Evolutionary conservation across 92 coral and sea anemone species (phyloP), one percentile per base, ranked within the genome.

Genomic region (Pocillopora grandis): DNA sequence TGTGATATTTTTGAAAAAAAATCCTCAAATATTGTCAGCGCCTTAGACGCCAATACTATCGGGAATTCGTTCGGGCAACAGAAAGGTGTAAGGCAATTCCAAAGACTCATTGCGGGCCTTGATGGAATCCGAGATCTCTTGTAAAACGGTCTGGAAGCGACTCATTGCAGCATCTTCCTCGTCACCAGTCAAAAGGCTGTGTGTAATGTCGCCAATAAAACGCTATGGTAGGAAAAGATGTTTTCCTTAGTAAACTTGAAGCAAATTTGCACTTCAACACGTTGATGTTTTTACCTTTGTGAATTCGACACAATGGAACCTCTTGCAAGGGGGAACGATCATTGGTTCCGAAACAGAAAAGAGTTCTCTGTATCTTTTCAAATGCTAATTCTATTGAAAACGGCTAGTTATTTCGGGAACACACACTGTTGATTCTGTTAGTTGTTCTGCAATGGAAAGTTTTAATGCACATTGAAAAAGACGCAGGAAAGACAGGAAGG

Each of bases 41-140:
- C 56, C 19, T 81, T 75, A 91, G 68, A 91, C 85, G 10, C 89
- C 89, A 37, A 89, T 91, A 58, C 89, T 79, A 52, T 80, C 82
- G 2, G 94, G 94, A 13, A 88, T 71, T 42, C 87, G 78, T 82
- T 91, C 94, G 12, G 94, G 94, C 36, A 91, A 87, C 69, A 91
- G 87, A 67, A 88, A 75, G 23, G 33, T 76, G 82, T 91, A 91
- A 19, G 94, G 94, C 59, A 88, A 79, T 49, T 79, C 85, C 76
- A 88, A 18, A 1, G 83, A 64, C 72, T 65, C 73, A 62, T 91
- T 91, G 71, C 94, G 90, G 49, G 73, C 71, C 76, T 88, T 88
- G 62, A 91, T 91, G 18, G 81, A 74, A 33, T 85, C 74, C 1
- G 94, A 88, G 55, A 91, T 84, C 21, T 84, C 49, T 58, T 81